Base-by-base conservation (phyloP, 2,113 vertebrate genomes). In the Xenotilapia longispinis region DNA sequence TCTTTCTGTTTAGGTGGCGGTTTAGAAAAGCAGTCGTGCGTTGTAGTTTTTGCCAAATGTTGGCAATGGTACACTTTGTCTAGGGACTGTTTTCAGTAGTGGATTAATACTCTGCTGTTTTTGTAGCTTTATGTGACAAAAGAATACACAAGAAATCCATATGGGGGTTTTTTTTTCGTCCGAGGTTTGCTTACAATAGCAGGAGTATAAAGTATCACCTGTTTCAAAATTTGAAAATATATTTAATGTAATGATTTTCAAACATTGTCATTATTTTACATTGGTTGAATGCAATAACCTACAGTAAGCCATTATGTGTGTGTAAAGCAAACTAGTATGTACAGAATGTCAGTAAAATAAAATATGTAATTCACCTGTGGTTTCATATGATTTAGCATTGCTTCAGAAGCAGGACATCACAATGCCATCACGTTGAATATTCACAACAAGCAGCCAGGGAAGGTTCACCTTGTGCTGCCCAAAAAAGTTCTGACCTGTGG, bases 81-180 rank as follows among this genome's bases (percentile, higher is more conserved):
- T 38, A 5, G 70, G 23, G 70, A 75, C 70, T 75, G 42, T 78
- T 49, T 31, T 78, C 42, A 78, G 23, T 47, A 12, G 15, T 78
- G 10, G 26, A 31, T 78, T 49, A 31, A 4, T n/a, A 49, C 70
- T 19, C 26, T 78, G 10, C 13, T 78, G 70, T 12, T 49, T 31
- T 78, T 49, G 45, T 19, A 78, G 45, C 70, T 49, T 47, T 31
- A 31, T 49, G 26, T 47, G 15, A 26, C 9, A 47, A 49, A 49
- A 5, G 6, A 45, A 75, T 28, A 0, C 14, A 28, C 21, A 17
- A 73, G 7, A 42, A 70, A 70, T 70, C 5, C 13, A 42, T 70
- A 9, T 0, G 19, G 14, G 3, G 0, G 0, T 0, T 7, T 7
- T 13, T 9, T 23, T 40, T 5, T 0, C 2, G 1, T 70, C 65